Evolutionary conservation across 2,113 vertebrate genomes (phyloP).

Genomic region (Etheostoma cragini): DNA sequence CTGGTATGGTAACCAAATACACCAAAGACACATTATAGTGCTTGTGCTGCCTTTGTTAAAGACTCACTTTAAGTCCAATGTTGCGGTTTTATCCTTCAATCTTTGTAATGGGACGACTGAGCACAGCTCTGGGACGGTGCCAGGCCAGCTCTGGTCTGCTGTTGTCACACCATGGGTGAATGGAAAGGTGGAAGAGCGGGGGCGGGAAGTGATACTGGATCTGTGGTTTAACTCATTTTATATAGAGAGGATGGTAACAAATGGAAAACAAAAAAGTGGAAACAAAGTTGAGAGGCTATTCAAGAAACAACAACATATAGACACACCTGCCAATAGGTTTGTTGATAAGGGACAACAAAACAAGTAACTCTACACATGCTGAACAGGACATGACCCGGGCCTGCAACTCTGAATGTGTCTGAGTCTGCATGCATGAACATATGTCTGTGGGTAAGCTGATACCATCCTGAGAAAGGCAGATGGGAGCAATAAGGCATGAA

Average conservation of each 20-base stretch:
- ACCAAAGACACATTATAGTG: conserved; percentile 35
- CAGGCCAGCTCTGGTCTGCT: conserved; percentile 30
- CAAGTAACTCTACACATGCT: conserved; percentile 54
- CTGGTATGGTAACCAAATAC: conserved; percentile 62
- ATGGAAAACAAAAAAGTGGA: conserved; percentile 42
- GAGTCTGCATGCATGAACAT: conserved; percentile 54
- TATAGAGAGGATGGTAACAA: conserved; percentile 18
- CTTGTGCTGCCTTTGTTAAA: conserved; percentile 40
- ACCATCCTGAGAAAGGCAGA: conserved; percentile 63
- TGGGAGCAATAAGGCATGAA: conserved; percentile 61
- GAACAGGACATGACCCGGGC: conserved; percentile 24
- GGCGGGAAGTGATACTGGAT: conserved; percentile 44
- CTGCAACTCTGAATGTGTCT: conserved; percentile 36
- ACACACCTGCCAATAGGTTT: conserved; percentile 53
- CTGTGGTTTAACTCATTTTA: conserved; percentile 44
- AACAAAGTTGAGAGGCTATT: conserved; percentile 50
- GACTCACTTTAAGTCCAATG: conserved; percentile 34
- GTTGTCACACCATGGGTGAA: conserved; percentile 34
- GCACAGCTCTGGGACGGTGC: conserved; percentile 11
- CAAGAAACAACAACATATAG: conserved; percentile 33
- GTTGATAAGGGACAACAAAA: conserved; percentile 50
- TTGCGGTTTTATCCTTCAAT: conserved; percentile 41
- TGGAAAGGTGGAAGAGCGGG: conserved; percentile 10
- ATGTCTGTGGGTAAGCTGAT: conserved; percentile 66
- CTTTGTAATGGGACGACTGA: neutral